Percentiles rank a stretch among this genome's conserved stretches.
Conservation (phyloP, 2,888 invertebrate species). For the Apocheima hispidaria region DNA sequence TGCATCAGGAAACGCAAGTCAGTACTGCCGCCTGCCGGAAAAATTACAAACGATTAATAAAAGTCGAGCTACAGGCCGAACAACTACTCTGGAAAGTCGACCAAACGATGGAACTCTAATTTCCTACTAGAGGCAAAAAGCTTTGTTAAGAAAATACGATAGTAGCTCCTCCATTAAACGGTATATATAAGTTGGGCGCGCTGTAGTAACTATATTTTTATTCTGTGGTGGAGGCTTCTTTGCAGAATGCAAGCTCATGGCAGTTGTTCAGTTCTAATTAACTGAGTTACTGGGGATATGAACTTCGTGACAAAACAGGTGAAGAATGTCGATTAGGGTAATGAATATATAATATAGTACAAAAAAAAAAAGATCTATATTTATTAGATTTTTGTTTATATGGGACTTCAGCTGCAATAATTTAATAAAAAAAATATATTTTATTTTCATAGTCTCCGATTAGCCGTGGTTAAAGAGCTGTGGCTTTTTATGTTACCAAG, state of each 20-base stretch:
- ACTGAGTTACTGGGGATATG: constrained; percentile 51
- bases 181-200: neutral
- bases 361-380: too few species aligned
- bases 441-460: too few species aligned
- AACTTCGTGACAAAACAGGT: constrained; percentile 28
- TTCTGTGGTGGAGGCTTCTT: constrained; percentile 23
- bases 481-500: too few species aligned
- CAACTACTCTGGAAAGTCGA: neutral
- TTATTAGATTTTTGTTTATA: neutral
- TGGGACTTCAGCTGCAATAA: neutral
- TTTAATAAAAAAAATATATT: too few species aligned
- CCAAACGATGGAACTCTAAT: neutral
- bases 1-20: constrained; percentile 69
- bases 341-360: too few species aligned
- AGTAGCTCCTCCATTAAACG: neutral
- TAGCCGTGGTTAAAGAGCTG: too few species aligned
- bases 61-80: constrained; percentile 62
- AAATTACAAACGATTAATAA: constrained; percentile 72
- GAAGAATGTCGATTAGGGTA: constrained; percentile 5
- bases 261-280: constrained; percentile 52
- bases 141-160: neutral
- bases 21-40: constrained; percentile 56
- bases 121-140: neutral
- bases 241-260: constrained; percentile 57
- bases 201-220: neutral